Evolutionary conservation across 2,113 vertebrate genomes (phyloP).

Genomic region (Blennius ocellaris): DNA sequence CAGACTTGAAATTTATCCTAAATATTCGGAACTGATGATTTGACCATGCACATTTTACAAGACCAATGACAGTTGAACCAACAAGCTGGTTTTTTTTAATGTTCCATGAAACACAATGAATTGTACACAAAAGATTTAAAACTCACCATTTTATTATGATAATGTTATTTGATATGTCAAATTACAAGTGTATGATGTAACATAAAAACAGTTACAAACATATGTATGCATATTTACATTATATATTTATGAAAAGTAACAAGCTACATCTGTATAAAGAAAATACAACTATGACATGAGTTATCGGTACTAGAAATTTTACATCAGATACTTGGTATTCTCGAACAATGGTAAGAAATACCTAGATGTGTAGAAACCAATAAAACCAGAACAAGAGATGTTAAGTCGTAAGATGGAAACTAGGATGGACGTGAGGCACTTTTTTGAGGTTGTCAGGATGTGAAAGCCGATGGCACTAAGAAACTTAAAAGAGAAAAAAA

Average conservation of each 20-base stretch:
- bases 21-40: too few species aligned
- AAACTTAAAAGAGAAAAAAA: conserved; percentile 18
- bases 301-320: conserved; percentile 91
- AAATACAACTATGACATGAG: conserved; percentile 91
- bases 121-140: conserved; percentile 81
- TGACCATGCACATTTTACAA: too few species aligned
- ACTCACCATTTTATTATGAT: conserved; percentile 92
- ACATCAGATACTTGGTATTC: conserved; percentile 89
- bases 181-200: conserved; percentile 95
- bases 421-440: conserved; percentile 96
- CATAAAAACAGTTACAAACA: conserved; percentile 95
- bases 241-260: conserved; percentile 92
- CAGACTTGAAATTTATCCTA: too few species aligned
- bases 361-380: conserved; percentile 81
- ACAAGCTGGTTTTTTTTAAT: too few species aligned
- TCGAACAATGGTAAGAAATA: conserved; percentile 83
- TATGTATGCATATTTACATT: conserved; percentile 96
- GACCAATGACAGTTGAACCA: too few species aligned
- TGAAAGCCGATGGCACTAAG: conserved; percentile 87
- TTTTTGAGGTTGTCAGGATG: conserved; percentile 89
- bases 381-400: conserved; percentile 86
- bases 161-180: conserved; percentile 91
- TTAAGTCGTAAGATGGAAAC: conserved; percentile 88
- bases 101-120: conserved; percentile 22
- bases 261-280: conserved; percentile 90